A percentile compares a stretch with the other conserved stretches of the same genome.
Evolutionary conservation across 2,797 vertebrate species (phyloP).

Genomic region (Acropternis orthonyx): DNA sequence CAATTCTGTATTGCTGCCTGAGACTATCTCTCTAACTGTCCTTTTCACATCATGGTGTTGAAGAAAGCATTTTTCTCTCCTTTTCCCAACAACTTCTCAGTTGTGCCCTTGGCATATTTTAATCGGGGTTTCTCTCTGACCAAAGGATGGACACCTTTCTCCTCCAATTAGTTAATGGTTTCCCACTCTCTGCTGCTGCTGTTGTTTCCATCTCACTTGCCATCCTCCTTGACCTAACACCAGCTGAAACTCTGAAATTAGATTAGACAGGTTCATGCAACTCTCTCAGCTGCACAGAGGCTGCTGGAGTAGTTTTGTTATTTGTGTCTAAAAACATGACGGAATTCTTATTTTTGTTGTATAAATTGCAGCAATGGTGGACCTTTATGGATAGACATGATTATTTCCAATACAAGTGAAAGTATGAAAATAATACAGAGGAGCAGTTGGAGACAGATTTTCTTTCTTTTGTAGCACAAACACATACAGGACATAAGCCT

Average conservation of each 20-base stretch:
- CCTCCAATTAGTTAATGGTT: conserved; percentile 65
- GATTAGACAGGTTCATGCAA: conserved; percentile 8
- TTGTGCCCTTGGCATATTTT: conserved; percentile 24
- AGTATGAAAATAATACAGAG: not conserved
- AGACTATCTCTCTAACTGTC: not conserved
- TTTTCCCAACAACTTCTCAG: not conserved
- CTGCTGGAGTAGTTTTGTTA: not conserved
- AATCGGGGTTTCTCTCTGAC: not conserved
- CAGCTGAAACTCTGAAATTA: conserved; percentile 42
- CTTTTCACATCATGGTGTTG: not conserved
- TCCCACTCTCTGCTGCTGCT: conserved; percentile 23
- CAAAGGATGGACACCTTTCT: conserved; percentile 18
- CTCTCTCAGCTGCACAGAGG: not conserved
- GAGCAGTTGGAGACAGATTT: not conserved
- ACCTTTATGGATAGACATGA: not conserved
- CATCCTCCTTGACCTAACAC: conserved; percentile 45
- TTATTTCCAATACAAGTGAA: not conserved
- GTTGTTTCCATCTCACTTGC: not conserved
- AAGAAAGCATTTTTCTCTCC: not conserved
- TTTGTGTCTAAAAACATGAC: not conserved
- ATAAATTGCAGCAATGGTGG: not conserved
- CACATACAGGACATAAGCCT: not conserved
- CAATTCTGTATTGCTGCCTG: not conserved
- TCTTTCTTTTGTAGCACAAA: not conserved
- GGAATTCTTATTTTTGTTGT: not conserved